Conservation (phyloP, 2,113 vertebrate genomes). For the Alethe castanea region DNA sequence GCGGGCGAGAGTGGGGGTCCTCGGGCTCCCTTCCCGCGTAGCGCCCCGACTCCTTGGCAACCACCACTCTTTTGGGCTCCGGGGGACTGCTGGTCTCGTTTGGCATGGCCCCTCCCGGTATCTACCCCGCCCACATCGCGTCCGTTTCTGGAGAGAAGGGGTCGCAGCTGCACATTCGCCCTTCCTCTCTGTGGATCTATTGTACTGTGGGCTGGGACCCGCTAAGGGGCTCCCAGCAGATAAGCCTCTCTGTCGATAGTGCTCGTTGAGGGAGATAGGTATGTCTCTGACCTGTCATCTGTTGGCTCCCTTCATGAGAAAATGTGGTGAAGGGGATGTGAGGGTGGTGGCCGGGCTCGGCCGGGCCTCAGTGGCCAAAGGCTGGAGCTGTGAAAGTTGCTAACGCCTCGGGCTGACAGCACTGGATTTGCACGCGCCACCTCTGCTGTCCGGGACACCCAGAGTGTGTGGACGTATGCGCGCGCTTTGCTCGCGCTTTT, state of each 20-base stretch:
- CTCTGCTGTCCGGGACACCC: neutral
- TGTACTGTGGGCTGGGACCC: neutral
- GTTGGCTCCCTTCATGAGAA: neutral
- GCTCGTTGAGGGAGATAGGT: neutral
- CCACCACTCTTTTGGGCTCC: neutral
- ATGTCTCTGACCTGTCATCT: neutral
- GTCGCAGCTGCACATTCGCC: neutral
- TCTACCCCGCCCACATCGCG: neutral
- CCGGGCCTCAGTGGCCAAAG: neutral
- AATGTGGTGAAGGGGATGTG: neutral
- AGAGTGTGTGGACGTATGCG: neutral
- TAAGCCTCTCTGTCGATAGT: neutral
- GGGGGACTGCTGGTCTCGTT: neutral
- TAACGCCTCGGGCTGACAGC: neutral
- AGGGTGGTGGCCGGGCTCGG: neutral
- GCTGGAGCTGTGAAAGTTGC: neutral
- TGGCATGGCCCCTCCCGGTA: neutral
- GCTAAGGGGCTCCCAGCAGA: neutral
- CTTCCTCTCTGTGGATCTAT: neutral
- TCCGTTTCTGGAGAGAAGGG: neutral
- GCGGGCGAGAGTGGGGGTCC: neutral
- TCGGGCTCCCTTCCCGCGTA: neutral
- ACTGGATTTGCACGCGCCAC: neutral
- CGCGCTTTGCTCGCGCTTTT: neutral
- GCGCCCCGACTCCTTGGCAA: neutral